Evolutionary conservation across 2,797 vertebrate species (phyloP).

Genomic region (Buceros bicornis): DNA sequence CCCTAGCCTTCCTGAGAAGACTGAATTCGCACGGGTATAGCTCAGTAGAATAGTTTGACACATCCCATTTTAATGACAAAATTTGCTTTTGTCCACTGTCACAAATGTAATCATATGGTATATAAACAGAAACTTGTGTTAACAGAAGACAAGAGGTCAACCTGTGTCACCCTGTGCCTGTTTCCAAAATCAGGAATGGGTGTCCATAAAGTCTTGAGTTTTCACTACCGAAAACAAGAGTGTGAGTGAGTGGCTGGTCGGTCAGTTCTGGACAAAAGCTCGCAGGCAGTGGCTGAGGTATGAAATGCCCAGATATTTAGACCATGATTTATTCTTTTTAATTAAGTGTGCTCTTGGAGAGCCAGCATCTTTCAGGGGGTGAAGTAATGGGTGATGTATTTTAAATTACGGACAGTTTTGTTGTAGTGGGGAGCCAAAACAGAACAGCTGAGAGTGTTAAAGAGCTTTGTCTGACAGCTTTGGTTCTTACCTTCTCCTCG

Average conservation of each 20-base stretch:
- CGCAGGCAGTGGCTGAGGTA: neutral
- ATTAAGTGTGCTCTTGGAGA: neutral
- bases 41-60: neutral
- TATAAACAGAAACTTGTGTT: neutral
- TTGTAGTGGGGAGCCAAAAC: neutral
- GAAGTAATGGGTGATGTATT: neutral
- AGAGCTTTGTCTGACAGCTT: neutral
- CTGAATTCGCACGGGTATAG: neutral
- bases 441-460: neutral
- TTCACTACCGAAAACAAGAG: neutral
- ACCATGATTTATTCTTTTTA: neutral
- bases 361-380: neutral
- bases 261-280: neutral
- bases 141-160: neutral
- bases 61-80: neutral
- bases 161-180: neutral
- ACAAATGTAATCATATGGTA: neutral
- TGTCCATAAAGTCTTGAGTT: conserved; percentile 11
- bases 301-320: neutral
- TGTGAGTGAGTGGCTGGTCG: neutral
- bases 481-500: neutral
- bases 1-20: neutral
- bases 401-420: neutral
- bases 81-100: neutral
- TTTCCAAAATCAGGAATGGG: neutral